Evolutionary conservation across 2,113 vertebrate genomes (phyloP).

Genomic region (Eonycteris spelaea): DNA sequence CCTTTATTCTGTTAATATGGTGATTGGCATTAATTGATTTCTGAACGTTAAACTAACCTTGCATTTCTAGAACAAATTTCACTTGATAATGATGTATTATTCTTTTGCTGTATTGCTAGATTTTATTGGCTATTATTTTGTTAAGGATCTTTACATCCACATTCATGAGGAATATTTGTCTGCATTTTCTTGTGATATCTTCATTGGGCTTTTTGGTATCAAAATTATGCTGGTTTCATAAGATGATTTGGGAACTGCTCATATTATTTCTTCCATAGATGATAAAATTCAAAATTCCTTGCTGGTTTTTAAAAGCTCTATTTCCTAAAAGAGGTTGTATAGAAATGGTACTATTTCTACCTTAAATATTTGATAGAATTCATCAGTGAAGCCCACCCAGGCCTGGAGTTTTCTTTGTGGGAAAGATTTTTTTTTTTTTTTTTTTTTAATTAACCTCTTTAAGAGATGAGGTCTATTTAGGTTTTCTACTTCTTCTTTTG

Average conservation of each 20-base stretch:
- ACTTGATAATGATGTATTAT: not conserved
- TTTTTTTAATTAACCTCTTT: not conserved
- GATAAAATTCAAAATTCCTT: not conserved
- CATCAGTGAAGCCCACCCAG: not conserved
- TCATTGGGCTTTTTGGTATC: not conserved
- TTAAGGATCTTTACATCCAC: not conserved
- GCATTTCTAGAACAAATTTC: not conserved
- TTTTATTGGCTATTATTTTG: not conserved
- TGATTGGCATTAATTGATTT: not conserved
- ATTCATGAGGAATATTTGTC: not conserved
- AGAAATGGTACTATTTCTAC: not conserved
- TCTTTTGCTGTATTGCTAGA: not conserved
- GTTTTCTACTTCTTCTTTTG: conserved; percentile 11
- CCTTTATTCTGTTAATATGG: not conserved
- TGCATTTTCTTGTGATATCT: not conserved
- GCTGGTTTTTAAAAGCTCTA: not conserved
- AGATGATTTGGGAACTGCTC: not conserved
- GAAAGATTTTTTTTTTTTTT: not conserved
- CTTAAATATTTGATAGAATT: not conserved
- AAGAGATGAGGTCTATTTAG: not conserved
- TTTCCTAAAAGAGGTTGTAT: not conserved
- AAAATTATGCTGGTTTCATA: not conserved
- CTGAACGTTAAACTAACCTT: not conserved
- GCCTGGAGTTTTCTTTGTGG: not conserved
- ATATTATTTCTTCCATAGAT: not conserved